Evolutionary conservation across 2,888 invertebrate genomes (phyloP).

Genomic region (Pandemis heparana): DNA sequence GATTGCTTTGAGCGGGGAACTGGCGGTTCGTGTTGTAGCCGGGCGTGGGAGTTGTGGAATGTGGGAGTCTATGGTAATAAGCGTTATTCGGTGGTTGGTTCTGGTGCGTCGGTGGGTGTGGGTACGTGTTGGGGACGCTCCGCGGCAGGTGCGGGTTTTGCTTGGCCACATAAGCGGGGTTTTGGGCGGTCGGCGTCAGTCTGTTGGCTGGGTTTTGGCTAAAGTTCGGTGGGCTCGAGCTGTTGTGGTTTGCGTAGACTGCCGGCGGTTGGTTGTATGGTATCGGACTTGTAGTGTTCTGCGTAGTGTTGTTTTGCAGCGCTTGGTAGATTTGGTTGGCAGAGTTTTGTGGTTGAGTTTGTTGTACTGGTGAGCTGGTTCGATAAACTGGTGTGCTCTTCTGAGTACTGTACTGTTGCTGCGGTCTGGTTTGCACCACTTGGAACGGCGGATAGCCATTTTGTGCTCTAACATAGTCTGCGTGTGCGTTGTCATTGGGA

Average conservation of each 20-base stretch:
- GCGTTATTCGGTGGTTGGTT: slow-evolving; percentile 72
- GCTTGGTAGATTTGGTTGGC: slow-evolving; percentile 73
- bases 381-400: slow-evolving; percentile 70
- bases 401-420: slow-evolving; percentile 70
- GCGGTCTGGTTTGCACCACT: slow-evolving; percentile 67
- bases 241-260: slow-evolving; percentile 68
- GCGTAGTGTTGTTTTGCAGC: slow-evolving; percentile 64
- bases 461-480: slow-evolving; percentile 74
- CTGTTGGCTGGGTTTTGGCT: slow-evolving; percentile 76
- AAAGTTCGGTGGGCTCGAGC: slow-evolving; percentile 75
- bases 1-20: slow-evolving; percentile 59
- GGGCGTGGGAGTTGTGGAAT: slow-evolving; percentile 58
- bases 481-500: slow-evolving; percentile 66
- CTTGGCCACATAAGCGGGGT: slow-evolving; percentile 65
- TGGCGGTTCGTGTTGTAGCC: slow-evolving; percentile 66
- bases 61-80: slow-evolving; percentile 75
- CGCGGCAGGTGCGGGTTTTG: slow-evolving; percentile 66
- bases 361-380: slow-evolving; percentile 64
- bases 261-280: slow-evolving; percentile 75
- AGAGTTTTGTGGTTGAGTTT: slow-evolving; percentile 56
- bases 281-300: slow-evolving; percentile 69
- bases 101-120: slow-evolving; percentile 69
- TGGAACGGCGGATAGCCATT: slow-evolving; percentile 74
- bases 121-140: slow-evolving; percentile 71
- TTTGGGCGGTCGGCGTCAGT: slow-evolving; percentile 72